Base-by-base conservation (phyloP, 2,113 vertebrate genomes). In the Pseudolaguvia tuberculata region DNA sequence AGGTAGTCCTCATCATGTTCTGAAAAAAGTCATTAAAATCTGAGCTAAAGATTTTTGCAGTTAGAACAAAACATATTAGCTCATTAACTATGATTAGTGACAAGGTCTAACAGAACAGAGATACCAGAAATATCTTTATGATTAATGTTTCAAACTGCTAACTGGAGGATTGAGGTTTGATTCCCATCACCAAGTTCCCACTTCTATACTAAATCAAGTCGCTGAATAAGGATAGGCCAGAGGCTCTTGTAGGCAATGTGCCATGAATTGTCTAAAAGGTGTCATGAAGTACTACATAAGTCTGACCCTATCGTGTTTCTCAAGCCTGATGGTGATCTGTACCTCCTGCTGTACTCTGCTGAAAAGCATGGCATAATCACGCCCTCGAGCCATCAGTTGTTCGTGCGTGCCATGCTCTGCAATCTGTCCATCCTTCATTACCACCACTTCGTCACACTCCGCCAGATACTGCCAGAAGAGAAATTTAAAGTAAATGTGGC, bases 371-470 rank as follows among this genome's bases (percentile, higher is more conserved):
- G 91, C 88, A 61, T 92, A 93, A 78, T 93, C 85, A 42, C 87
- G 83, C 29, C 86, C 88, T 81, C 86, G 87, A 55, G 72, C 83
- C 88, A 93, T 91, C 65, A 93, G 88, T 73, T 92, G 88, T 1
- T 70, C 73, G 51, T 93, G 92, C 29, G 87, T 88, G 83, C 92
- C 92, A 0, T 90, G 87, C 79, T 91, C 91, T 0, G 87, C 81
- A 75, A 93, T 89, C 85, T 89, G 88, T 27, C 92, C 91, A 9
- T 92, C 90, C 85, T 90, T 91, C 90, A 93, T 92, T 70, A 92
- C 84, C 68, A 93, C 73, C 51, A 93, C 83, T 42, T 88, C 82
- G 73, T 93, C 91, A 68, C 91, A 93, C 50, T 92, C 88, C 0
- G 83, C 68, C 71, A 93, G 87, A 80, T 91, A 92, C 92, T 93